Conservation (phyloP, 1,140 invertebrate species). For the Ridgeia piscesae region DNA sequence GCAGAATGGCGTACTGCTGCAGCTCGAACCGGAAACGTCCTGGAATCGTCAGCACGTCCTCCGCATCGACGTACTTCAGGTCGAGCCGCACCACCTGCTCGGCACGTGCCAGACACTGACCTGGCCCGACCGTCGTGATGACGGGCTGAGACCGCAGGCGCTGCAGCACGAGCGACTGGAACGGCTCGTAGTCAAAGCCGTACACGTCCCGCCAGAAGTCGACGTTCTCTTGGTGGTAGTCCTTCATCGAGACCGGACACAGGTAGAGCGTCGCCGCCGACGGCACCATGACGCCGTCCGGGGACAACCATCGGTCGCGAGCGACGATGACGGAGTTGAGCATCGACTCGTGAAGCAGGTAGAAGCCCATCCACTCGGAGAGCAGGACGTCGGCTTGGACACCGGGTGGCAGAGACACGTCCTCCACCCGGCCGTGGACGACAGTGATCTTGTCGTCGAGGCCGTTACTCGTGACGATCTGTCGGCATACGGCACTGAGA, state of each 20-base stretch:
- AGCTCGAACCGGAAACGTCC: conserved; percentile 38
- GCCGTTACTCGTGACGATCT: conserved; percentile 29
- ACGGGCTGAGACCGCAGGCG: conserved; percentile 35
- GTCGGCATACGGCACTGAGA: conserved; percentile 21
- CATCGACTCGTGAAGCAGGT: conserved; percentile 96
- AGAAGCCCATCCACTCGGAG: conserved; percentile 99
- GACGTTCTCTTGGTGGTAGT: conserved; percentile 38
- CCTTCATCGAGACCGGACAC: conserved; percentile 35
- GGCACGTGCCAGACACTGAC: conserved; percentile 37
- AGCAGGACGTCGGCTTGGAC: conserved; percentile 98
- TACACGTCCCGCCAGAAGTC: conserved; percentile 50
- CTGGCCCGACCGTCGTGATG: conserved; percentile 35
- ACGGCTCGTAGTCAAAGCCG: conserved; percentile 50
- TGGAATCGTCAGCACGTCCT: conserved; percentile 40
- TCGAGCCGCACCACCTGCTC: conserved; percentile 42
- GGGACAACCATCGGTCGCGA: conserved; percentile 86
- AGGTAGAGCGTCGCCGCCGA: conserved; percentile 43
- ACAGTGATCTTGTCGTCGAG: conserved; percentile 73
- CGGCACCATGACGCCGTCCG: conserved; percentile 47
- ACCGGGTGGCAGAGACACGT: conserved; percentile 71
- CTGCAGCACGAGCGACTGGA: conserved; percentile 26
- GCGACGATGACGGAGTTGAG: conserved; percentile 92
- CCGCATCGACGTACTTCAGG: conserved; percentile 39
- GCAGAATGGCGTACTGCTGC: conserved; percentile 35
- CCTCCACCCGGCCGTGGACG: conserved; percentile 94